Base-by-base conservation (phyloP, 1,140 invertebrate species). In the Eurosta solidaginis region DNA sequence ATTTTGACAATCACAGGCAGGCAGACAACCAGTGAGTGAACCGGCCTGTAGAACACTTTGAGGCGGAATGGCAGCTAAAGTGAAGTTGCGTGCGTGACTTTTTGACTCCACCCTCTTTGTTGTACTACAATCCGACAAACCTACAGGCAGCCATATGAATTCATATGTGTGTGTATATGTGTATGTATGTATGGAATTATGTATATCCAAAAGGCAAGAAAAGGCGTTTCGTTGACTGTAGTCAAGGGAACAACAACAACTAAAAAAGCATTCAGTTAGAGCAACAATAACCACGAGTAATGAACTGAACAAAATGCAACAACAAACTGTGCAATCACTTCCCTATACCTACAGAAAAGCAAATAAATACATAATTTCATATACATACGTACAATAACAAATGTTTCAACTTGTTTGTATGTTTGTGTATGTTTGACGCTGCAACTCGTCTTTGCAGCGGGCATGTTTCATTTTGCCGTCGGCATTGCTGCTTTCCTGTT, bases 41-140 rank as follows among this genome's bases (percentile, higher is more conserved):
- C 54, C 14, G n/a, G 54, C 29, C 29, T 10, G 6, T 29, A 29
- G 22, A 27, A 17, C 52, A 22, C 33, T 40, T 40, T 20, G 59
- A 36, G 59, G 59, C 59, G 59, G 22, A 14, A 40, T 68, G 59
- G 33, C 59, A 68, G 59, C n/a, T n/a, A 40, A 40, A 40, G 59
- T 40, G 59, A 9, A 68, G 59, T 42, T 68, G 59, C 59, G 59
- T 68, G 59, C 59, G 59, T 68, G 59, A 68, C 59, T 68, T 68
- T 68, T 68, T 68, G 36, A 68, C 59, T 68, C 59, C 59, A 68
- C 59, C 59, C 59, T 22, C 49, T 49, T 49, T 4, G 17, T 17
- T n/a, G 47, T n/a, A n/a, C n/a, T n/a, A n/a, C 47, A 14, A 4
- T 9, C 47, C 20, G 20, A 52, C 17, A 25, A 5, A 52, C 17